These are phyloP conservation scores for Torymus auratus DNA, from an alignment of 2,888 invertebrate species.

Conservation along the genomic window DNA sequence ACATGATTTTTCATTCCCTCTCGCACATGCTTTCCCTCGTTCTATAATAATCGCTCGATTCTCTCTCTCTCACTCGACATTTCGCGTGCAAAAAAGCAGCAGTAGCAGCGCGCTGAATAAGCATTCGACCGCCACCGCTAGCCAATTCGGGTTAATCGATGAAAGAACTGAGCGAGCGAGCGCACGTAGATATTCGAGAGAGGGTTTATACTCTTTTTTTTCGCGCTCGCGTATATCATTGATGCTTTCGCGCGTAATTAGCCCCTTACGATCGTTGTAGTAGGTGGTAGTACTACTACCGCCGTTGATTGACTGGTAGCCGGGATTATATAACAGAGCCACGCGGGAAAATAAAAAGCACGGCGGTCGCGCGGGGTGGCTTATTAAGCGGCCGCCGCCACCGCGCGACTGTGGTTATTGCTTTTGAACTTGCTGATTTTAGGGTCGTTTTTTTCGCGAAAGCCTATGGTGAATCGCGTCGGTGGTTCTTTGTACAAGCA, in stretches of 20 bases:
- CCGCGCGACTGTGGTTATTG: too few species aligned
- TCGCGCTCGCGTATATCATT: neutral
- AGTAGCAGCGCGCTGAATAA: conserved; percentile 13
- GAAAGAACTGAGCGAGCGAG: conserved; percentile 6
- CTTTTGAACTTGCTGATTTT: too few species aligned
- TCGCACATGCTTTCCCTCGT: neutral
- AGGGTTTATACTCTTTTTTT: neutral
- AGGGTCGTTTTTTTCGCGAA: too few species aligned
- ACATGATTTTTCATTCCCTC: conserved; percentile 28
- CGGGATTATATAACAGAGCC: neutral
- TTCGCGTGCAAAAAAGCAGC: conserved; percentile 1
- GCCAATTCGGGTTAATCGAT: conserved; percentile 19
- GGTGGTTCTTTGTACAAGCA: too few species aligned
- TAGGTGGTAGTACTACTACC: too few species aligned
- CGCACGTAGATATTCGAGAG: neutral
- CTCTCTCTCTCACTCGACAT: neutral
- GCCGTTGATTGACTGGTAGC: too few species aligned
- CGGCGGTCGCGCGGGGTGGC: too few species aligned
- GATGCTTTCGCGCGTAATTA: conserved; percentile 37
- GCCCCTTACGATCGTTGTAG: neutral
- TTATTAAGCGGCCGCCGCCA: too few species aligned
- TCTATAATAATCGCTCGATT: conserved; percentile 16
- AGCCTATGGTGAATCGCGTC: too few species aligned
- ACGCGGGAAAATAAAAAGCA: too few species aligned
- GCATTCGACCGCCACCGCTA: neutral